phyloP scores from a whole-genome alignment of 37 sponge, comb jelly and placozoan genomes.

The Axinella damicornis region DNA sequence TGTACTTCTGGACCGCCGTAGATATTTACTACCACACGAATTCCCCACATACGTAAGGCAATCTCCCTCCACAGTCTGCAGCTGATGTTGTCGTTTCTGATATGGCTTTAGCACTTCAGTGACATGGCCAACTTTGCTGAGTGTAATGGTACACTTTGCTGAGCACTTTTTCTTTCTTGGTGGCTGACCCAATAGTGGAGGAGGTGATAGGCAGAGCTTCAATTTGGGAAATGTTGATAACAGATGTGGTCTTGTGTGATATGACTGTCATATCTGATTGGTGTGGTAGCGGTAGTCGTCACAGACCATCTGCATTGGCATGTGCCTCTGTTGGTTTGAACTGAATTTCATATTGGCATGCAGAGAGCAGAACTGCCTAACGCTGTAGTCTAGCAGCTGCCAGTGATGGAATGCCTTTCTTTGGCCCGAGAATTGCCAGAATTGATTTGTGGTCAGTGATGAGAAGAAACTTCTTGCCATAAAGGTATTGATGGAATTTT shows the following conservation, averaged over 20 bases:
- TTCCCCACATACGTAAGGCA: no score
- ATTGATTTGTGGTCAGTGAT: constrained; percentile 5
- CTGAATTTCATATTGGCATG: constrained; percentile 7
- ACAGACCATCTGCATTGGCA: constrained; percentile 51
- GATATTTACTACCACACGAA: no score
- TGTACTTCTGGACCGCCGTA: no score
- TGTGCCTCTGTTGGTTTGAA: constrained; percentile 39
- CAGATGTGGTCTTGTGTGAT: no score
- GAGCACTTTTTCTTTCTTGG: constrained; percentile 20
- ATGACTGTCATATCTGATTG: no score
- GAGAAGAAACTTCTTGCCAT: neutral
- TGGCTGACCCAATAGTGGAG: constrained; percentile 24
- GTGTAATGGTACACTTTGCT: neutral
- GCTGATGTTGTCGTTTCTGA: no score
- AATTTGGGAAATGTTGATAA: neutral
- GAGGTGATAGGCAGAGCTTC: constrained; percentile 3
- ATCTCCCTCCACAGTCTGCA: no score
- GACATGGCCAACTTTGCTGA: neutral
- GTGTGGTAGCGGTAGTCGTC: neutral
- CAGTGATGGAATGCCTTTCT: neutral
- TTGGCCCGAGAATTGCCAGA: neutral
- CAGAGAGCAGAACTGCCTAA: constrained; percentile 22
- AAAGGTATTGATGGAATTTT: neutral
- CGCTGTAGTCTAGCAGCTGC: constrained; percentile 26
- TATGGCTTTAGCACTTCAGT: neutral